Conservation (phyloP, 2,797 vertebrate genomes). For the Hybognathus amarus region DNA sequence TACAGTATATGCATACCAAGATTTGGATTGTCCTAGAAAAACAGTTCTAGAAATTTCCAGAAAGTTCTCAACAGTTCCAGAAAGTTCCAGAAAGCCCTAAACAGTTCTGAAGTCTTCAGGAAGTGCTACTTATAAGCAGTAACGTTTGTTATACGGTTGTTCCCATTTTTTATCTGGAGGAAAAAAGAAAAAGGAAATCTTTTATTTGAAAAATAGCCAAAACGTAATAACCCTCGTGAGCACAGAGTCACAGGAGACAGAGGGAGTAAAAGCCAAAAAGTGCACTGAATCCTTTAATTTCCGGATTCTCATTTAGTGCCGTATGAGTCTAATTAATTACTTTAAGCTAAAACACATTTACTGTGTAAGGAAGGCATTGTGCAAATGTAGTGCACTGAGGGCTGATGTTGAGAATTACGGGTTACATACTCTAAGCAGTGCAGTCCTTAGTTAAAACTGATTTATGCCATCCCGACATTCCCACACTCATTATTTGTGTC, state of each 20-base stretch:
- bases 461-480: conserved; percentile 21
- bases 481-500: conserved; percentile 38
- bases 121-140: not conserved
- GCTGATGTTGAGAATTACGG: conserved; percentile 10
- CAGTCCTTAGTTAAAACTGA: conserved; percentile 31
- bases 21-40: not conserved
- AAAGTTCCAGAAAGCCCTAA: not conserved
- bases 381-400: not conserved
- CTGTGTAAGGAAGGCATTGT: not conserved
- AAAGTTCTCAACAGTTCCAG: not conserved
- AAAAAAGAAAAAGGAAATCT: not conserved
- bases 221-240: not conserved
- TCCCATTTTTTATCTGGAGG: not conserved
- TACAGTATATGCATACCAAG: too few species aligned
- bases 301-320: not conserved
- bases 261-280: not conserved
- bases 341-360: conserved; percentile 11
- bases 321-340: not conserved
- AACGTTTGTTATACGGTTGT: not conserved
- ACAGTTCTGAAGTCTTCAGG: not conserved
- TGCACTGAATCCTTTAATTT: conserved; percentile 2
- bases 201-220: not conserved
- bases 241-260: conserved; percentile 15
- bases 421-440: not conserved
- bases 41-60: not conserved